Base-by-base conservation (phyloP, 2,113 vertebrate species). In the Trachemys scripta region DNA sequence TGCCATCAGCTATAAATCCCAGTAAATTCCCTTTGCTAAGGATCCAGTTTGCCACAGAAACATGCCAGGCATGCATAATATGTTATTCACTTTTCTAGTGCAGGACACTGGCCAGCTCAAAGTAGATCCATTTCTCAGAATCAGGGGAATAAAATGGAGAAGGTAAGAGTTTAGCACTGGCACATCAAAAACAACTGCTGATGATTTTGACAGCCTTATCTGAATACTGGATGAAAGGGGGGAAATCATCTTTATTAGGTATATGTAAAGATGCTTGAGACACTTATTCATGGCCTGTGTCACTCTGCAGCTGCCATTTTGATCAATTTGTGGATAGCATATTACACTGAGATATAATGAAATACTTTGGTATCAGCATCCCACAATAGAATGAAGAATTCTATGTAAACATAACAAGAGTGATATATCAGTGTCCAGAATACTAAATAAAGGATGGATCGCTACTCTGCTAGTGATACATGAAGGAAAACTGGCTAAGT, bases 311-410 rank as follows among this genome's bases (percentile, higher is more conserved):
- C 59, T 93, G 51, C 10, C 57, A 25, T 86, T 82, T 84, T 69
- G 90, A 93, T 83, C 87, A 94, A 93, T 95, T 95, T 96, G 91
- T 86, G 92, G 84, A 88, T 69, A 93, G 57, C 47, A 89, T 79
- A 89, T 94, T 93, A 25, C 85, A 87, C 7, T 79, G 91, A 93
- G 90, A 92, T 85, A 50, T 54, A 96, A 89, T 82, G 85, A 96
- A 86, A 85, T 57, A 82, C 82, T 84, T 22, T 51, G n/a, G 72
- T 76, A 93, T 72, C 87, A 88, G 53, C 62, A 78, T 51, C 62
- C 80, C 85, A 90, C 20, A n/a, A n/a, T 1, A 72, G 87, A 72
- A 85, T 94, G 94, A 96, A n/a, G 59, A 59, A 96, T 96, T 95
- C 82, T 89, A 94, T 31, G 78, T 85, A 59, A 96, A 84, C 84